phyloP scores from a whole-genome alignment of 2,797 vertebrate genomes.

The Poeciliopsis paucimaculata region DNA sequence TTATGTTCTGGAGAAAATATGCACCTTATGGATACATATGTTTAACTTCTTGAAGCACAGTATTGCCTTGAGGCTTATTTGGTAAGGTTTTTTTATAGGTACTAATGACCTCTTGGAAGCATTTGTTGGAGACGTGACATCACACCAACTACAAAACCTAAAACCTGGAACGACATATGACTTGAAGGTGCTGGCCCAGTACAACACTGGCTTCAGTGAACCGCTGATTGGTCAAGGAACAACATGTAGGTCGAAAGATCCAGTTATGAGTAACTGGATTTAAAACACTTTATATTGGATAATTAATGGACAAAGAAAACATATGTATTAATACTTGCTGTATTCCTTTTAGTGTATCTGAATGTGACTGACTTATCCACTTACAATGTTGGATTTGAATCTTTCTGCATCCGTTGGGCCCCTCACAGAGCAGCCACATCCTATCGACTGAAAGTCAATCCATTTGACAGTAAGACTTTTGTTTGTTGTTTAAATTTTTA shows the following conservation, averaged over 20 bases:
- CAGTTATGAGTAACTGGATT: neutral
- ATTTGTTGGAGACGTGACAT: conserved; percentile 92
- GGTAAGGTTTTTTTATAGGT: conserved; percentile 68
- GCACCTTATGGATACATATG: neutral
- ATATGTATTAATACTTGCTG: neutral
- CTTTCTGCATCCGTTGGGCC: conserved; percentile 91
- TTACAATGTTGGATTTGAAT: conserved; percentile 90
- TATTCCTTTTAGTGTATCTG: conserved; percentile 87
- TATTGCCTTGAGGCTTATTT: neutral
- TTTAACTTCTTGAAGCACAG: neutral
- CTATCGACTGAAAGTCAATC: conserved; percentile 94
- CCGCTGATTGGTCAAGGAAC: conserved; percentile 92
- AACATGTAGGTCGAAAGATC: conserved; percentile 85
- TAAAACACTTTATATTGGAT: neutral
- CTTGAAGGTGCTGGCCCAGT: conserved; percentile 91
- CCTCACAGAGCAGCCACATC: conserved; percentile 94
- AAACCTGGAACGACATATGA: conserved; percentile 94
- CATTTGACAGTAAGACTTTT: conserved; percentile 84
- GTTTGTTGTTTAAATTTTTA: neutral
- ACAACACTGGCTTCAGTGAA: conserved; percentile 88
- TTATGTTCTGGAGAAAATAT: neutral
- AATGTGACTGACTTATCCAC: conserved; percentile 92
- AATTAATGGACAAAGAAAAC: neutral
- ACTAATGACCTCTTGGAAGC: conserved; percentile 86
- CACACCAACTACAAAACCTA: conserved; percentile 90